Evolutionary conservation across 37 sponge, comb jelly and placozoan species (phyloP), one percentile per base, ranked within the genome.

Genomic region (Beroe ovata): DNA sequence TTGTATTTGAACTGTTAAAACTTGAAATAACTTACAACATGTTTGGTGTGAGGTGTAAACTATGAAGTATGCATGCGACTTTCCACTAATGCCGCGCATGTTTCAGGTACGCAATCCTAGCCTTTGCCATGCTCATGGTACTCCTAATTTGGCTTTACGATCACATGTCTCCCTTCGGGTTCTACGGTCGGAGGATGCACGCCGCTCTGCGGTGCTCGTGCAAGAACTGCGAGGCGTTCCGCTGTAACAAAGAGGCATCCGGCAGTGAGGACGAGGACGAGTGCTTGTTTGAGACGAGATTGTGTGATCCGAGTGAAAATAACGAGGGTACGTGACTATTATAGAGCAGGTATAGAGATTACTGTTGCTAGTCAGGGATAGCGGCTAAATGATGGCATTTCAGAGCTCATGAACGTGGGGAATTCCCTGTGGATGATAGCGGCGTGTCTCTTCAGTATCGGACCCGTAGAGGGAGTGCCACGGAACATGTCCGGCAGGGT

Each of bases 351-450:
- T n/a, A n/a, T n/a, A n/a, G n/a, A n/a, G n/a, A n/a, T n/a, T n/a
- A n/a, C n/a, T n/a, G n/a, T n/a, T n/a, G n/a, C n/a, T n/a, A n/a
- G n/a, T n/a, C n/a, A n/a, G n/a, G n/a, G n/a, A n/a, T n/a, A n/a
- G n/a, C n/a, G n/a, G n/a, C n/a, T n/a, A n/a, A 47, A 47, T 47
- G 11, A 47, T 47, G 11, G 54, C 2, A 3, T 77, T 77, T 77
- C 84, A 77, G 84, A 77, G 22, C 47, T 77, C 3, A 77, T 77
- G 84, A 77, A 77, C 28, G 54, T 77, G 23, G 84, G 84, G 2
- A 77, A 77, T 26, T 77, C 84, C 26, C 84, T 77, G 84, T 77
- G 84, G 84, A 77, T 77, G 84, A 77, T 77, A 77, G 84, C 84
- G 22, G 84, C 84, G 36, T 77, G 84, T 77, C 38, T 77, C 36